Conservation (phyloP, 2,888 invertebrate genomes). For the Lepetodrilus schrolli region DNA sequence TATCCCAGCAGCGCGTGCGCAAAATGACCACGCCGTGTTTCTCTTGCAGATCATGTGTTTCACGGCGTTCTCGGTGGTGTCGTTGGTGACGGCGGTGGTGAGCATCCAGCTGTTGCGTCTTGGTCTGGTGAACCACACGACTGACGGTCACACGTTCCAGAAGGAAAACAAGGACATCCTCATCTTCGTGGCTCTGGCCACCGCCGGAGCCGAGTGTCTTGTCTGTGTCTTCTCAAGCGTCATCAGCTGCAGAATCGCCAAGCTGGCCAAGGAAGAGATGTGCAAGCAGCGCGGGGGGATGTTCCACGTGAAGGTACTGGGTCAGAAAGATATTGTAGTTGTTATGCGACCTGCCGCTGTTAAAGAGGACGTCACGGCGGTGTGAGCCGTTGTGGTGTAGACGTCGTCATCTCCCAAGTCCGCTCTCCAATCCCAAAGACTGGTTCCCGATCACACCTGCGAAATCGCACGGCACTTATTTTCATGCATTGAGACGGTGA, state of each 20-base stretch:
- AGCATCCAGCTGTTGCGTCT: constrained; percentile 76
- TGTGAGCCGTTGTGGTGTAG: constrained; percentile 40
- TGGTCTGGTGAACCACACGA: constrained; percentile 75
- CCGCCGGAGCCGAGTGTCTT: constrained; percentile 72
- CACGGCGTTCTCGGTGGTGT: constrained; percentile 75
- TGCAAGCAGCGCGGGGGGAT: constrained; percentile 73
- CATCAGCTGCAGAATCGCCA: constrained; percentile 73
- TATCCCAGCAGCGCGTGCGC: too few species aligned
- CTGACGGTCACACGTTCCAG: constrained; percentile 75
- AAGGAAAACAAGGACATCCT: constrained; percentile 74
- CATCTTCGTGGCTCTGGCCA: constrained; percentile 71
- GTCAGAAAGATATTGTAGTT: constrained; percentile 75
- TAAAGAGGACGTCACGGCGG: constrained; percentile 52
- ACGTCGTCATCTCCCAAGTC: constrained; percentile 4
- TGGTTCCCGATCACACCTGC: not conserved
- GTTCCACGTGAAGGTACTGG: constrained; percentile 75
- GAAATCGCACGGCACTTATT: not conserved
- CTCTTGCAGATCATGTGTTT: constrained; percentile 75
- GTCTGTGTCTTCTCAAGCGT: constrained; percentile 73
- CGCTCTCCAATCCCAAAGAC: too few species aligned
- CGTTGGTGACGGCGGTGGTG: constrained; percentile 74
- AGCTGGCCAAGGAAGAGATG: constrained; percentile 73
- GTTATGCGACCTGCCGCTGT: constrained; percentile 63
- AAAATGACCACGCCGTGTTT: too few species aligned
- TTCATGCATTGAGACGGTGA: too few species aligned